Conservation (phyloP, 2,888 invertebrate genomes). For the Reticulitermes lucifugus region DNA sequence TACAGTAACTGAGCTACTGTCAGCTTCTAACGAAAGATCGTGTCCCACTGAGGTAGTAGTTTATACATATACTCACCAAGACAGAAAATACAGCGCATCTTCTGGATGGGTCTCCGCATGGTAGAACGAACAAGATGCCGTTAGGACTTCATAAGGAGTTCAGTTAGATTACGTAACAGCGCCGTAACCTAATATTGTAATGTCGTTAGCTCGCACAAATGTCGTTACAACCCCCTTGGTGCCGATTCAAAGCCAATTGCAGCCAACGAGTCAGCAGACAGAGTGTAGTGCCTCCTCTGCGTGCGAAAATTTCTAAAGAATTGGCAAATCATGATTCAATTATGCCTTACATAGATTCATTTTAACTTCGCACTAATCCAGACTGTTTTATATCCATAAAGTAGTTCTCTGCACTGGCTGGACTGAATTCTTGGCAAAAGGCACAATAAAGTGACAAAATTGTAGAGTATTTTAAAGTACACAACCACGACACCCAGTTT, state of each 20-base stretch:
- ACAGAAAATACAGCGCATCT: background rate
- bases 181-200: conserved; percentile 38
- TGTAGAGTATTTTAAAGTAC: too few relatives aligned
- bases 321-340: conserved; percentile 1
- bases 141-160: conserved; percentile 32
- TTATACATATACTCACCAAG: too few relatives aligned
- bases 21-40: too few relatives aligned
- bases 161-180: conserved; percentile 1
- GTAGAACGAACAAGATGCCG: conserved; percentile 12
- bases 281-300: background rate
- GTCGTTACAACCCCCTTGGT: conserved; percentile 30
- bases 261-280: background rate
- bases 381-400: background rate
- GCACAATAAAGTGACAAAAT: too few relatives aligned
- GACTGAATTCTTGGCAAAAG: too few relatives aligned
- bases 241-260: conserved; percentile 34
- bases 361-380: background rate
- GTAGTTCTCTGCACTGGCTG: background rate
- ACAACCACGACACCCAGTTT: too few relatives aligned
- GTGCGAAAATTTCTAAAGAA: background rate
- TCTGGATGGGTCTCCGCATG: background rate
- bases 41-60: too few relatives aligned
- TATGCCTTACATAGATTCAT: background rate
- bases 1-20: too few relatives aligned
- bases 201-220: conserved; percentile 36